A percentile compares a stretch with the other conserved stretches of the same genome.
These are phyloP conservation scores for Lophotriccus pileatus DNA, from an alignment of 2,797 vertebrate species.

Conservation along the genomic window DNA sequence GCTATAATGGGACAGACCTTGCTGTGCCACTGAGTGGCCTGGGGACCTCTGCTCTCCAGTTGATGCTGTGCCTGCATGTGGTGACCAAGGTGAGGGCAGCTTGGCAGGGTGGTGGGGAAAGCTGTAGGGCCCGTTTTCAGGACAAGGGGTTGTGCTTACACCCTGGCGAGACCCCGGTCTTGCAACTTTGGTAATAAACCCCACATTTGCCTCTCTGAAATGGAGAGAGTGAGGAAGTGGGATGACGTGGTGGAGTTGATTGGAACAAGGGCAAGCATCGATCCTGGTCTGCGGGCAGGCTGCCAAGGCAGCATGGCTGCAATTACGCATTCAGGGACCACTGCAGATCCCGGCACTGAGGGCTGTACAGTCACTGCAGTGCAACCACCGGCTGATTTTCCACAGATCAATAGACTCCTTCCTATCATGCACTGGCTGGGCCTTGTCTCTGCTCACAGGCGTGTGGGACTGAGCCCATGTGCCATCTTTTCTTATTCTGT, in stretches of 20 bases:
- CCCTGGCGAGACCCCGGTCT: background rate
- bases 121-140: background rate
- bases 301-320: constrained; percentile 37
- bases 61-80: background rate
- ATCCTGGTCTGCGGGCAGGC: constrained; percentile 6
- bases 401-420: constrained; percentile 68
- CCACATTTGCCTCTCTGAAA: background rate
- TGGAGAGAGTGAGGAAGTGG: background rate
- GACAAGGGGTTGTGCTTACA: background rate
- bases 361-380: constrained; percentile 36
- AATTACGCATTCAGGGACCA: background rate
- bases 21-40: background rate
- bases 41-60: background rate
- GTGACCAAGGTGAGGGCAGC: background rate
- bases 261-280: background rate
- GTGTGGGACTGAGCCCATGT: background rate
- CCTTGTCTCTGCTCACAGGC: background rate
- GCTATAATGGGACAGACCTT: background rate
- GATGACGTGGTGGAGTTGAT: background rate
- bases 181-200: background rate
- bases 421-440: background rate
- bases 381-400: constrained; percentile 64
- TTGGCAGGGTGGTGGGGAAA: background rate
- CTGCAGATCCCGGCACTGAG: background rate
- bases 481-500: background rate